Evolutionary conservation across 37 sponge, comb jelly and placozoan genomes (phyloP), one percentile per base, ranked within the genome.

Genomic region (Dysidea cf. avara): DNA sequence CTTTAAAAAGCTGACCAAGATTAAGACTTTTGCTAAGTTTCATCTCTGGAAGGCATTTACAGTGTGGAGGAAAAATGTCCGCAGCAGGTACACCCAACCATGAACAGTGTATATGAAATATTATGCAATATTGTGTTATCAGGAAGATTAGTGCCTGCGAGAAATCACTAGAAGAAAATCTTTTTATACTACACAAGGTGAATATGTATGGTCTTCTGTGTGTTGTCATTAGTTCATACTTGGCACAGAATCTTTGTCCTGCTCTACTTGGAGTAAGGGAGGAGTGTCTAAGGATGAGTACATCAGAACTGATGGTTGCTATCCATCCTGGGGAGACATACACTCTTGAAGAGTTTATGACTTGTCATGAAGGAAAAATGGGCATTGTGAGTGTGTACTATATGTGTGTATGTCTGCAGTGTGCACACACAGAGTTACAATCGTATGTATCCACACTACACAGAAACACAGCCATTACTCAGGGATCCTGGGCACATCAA

Each of bases 21-120:
- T 97, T 28, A 94, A 94, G 66, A 97, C 91, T 2, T 97, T 97
- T 70, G 72, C 92, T 36, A 94, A 86, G 53, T 97, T 97, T 74
- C 39, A 89, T 3, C 53, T 94, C 26, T 94, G 95, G 95, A 97
- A 97, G 35, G 92, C 94, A 18, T 97, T 97, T 66, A 72, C 82
- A 53, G 68, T 80, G 0, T 94, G 94, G 98, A 83, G 95, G 66
- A 93, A 83, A 79, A 90, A 90, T 67, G 98, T 94, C 31, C 56
- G 90, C 52, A 76, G 76, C 61, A 96, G 86, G 81, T 83, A 69
- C 5, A 5, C 5, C 9, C 7, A 5, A 43, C 9, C 7, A 43
- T 9, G 7, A 12, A 9, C 46, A 12, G 9, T 43, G 39, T 64
- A 37, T 32, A 14, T 64, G 65, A 21, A 25, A 62, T 35, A 3